These are phyloP conservation scores for Teleogryllus occipitalis DNA, from an alignment of 1,140 invertebrate genomes.

Conservation along the genomic window DNA sequence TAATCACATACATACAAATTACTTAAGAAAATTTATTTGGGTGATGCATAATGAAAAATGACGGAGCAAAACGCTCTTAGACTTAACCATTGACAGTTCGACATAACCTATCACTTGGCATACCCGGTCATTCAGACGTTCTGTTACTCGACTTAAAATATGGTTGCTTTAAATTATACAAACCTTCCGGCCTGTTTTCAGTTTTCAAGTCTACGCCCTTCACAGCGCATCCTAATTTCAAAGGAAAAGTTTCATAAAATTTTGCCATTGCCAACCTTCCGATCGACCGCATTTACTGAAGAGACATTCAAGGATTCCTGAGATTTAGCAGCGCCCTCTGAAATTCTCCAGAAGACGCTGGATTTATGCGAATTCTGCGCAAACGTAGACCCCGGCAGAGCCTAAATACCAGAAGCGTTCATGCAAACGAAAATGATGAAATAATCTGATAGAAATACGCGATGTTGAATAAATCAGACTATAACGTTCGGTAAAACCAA, in stretches of 20 bases:
- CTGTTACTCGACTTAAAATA: background rate
- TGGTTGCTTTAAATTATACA: background rate
- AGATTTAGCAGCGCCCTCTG: no score
- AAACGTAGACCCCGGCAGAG: no score
- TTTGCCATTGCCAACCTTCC: background rate
- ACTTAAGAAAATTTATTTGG: background rate
- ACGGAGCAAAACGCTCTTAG: conserved; percentile 8
- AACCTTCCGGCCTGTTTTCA: conserved; percentile 34
- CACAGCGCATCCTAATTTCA: conserved; percentile 34
- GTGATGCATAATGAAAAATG: background rate
- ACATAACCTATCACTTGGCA: background rate
- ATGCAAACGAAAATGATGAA: no score
- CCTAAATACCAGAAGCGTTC: no score
- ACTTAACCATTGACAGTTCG: background rate
- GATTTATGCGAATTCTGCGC: no score
- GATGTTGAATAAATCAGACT: no score
- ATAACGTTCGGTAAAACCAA: no score
- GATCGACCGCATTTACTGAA: no score
- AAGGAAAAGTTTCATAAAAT: conserved; percentile 29
- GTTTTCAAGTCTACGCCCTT: conserved; percentile 36
- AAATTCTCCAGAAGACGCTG: no score
- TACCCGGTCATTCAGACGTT: background rate
- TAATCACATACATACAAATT: background rate
- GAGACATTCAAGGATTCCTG: no score
- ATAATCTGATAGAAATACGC: no score